Base-by-base conservation (phyloP, 1,140 invertebrate genomes). In the Gryllus bimaculatus region DNA sequence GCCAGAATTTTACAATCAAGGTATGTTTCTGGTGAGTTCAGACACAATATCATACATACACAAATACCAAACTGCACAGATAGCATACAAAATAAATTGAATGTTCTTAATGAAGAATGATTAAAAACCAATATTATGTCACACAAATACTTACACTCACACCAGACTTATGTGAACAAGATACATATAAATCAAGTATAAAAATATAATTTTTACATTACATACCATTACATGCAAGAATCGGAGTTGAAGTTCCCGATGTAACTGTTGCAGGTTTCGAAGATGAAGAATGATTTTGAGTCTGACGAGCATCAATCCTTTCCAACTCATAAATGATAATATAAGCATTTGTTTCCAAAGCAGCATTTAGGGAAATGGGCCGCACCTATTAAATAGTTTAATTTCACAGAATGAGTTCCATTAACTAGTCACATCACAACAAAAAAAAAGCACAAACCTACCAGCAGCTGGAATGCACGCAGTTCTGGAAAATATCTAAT, bases 311-410 rank as follows among this genome's bases (percentile, higher is more conserved):
- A n/a, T 85, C 83, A 20, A 85, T 82, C 49, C 82, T 81, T 81
- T 92, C 91, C 87, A 93, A 88, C 86, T 96, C 94, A 84, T 96
- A 97, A 81, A 97, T 93, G 89, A 97, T 93, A 75, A 97, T 94
- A 83, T 97, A 97, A 2, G 95, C 93, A 85, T 95, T 94, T 18
- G 93, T 93, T 82, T 90, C 92, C 20, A 95, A 87, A 66, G 95
- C 93, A 82, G 90, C 91, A 82, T 90, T 90, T 78, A 93, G 86
- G 75, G 90, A 92, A 79, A 95, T 90, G 78, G 90, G 89, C 79
- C 92, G 89, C 74, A 96, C 94, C 88, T 91, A 82, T 49, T 84
- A 83, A 79, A 21, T 73, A 80, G 21, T 47, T 75, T 82, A 74
- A 78, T 73, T 76, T 80, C 21, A 66, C 13, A 74, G 80, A 49